A percentile compares a stretch with the other conserved stretches of the same genome.
phyloP scores from a whole-genome alignment of 2,888 invertebrate species.

The Hipparchia sbordonii region DNA sequence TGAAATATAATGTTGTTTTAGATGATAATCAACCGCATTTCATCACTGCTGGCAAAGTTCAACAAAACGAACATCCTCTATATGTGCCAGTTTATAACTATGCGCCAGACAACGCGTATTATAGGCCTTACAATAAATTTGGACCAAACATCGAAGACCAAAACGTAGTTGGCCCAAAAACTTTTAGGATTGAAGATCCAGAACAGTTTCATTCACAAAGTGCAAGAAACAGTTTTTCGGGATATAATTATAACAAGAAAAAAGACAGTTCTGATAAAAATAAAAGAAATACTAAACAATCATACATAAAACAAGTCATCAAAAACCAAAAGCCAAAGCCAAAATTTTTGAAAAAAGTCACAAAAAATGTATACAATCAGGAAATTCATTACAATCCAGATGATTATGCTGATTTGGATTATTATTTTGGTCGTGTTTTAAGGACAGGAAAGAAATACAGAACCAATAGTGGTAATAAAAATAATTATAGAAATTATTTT shows the following conservation, averaged over 20 bases:
- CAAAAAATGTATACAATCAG: constrained; percentile 22
- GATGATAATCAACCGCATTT: constrained; percentile 44
- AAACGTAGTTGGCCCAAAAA: constrained; percentile 14
- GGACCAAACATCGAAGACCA: constrained; percentile 50
- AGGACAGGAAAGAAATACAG: background rate
- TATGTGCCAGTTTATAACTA: constrained; percentile 56
- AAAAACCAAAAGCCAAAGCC: constrained; percentile 29
- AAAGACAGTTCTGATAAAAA: background rate
- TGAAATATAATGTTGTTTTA: constrained; percentile 40
- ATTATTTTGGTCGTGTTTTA: constrained; percentile 45
- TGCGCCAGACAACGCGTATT: constrained; percentile 46
- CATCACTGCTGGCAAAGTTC: constrained; percentile 13
- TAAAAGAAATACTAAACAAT: background rate
- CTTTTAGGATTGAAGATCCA: constrained; percentile 10
- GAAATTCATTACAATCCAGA: constrained; percentile 46
- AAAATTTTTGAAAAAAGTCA: constrained; percentile 28
- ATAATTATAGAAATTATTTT: constrained; percentile 6
- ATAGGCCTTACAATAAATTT: constrained; percentile 49
- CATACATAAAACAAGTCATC: background rate
- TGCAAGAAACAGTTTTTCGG: constrained; percentile 24
- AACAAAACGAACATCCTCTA: constrained; percentile 49
- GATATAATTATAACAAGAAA: constrained; percentile 16
- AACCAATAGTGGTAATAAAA: background rate
- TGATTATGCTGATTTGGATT: constrained; percentile 55
- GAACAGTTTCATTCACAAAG: constrained; percentile 30